These are phyloP conservation scores for Pithys albifrons DNA, from an alignment of 2,113 vertebrate genomes.

Conservation along the genomic window DNA sequence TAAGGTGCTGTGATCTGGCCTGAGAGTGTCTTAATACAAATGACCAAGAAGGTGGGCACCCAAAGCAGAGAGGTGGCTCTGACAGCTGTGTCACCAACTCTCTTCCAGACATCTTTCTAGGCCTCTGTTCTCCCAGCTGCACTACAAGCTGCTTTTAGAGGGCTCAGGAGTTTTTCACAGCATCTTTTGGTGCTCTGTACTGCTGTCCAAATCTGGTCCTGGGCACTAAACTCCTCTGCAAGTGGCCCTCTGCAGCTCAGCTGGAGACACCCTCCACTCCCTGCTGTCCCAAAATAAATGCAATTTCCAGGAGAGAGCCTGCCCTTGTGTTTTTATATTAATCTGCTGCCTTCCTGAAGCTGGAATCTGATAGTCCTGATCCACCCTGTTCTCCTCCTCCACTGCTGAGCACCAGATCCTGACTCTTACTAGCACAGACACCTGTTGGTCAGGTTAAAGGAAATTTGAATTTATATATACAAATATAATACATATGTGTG, in stretches of 20 bases:
- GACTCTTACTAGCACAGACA: neutral
- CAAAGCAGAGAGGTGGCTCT: neutral
- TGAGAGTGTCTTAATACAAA: neutral
- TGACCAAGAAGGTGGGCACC: neutral
- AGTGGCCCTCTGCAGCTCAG: neutral
- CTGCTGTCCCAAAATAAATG: neutral
- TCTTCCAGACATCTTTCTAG: neutral
- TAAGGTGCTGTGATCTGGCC: neutral
- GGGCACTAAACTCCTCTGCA: neutral
- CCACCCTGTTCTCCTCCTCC: neutral
- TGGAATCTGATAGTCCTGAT: neutral
- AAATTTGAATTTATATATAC: neutral
- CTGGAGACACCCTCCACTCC: neutral
- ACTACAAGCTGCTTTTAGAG: neutral
- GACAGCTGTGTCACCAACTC: neutral
- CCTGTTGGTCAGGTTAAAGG: neutral
- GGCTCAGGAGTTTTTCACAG: neutral
- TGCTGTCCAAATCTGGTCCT: fast-evolving
- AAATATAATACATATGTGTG: neutral
- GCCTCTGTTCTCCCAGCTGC: neutral
- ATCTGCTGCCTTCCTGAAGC: neutral
- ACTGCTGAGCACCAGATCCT: neutral
- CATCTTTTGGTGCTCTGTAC: neutral
- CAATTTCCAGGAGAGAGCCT: neutral
- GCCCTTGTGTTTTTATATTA: neutral